A percentile compares a stretch with the other conserved stretches of the same genome.
Evolutionary conservation across 1,140 invertebrate genomes (phyloP).

Genomic region (Chelonus insularis): DNA sequence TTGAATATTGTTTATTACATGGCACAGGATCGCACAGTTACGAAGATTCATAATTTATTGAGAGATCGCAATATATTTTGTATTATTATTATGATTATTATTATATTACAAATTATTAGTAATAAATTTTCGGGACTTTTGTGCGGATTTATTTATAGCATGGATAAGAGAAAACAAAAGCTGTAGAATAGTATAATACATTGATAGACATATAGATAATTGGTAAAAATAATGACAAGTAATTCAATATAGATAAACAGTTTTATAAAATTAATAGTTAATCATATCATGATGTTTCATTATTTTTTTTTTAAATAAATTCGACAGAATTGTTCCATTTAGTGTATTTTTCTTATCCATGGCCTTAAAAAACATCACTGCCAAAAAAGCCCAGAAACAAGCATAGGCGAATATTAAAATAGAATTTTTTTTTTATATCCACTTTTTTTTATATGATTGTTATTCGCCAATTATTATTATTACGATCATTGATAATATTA

Average conservation of each 20-base stretch:
- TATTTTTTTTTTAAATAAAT: neutral
- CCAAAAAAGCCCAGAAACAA: conserved; percentile 48
- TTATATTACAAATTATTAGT: neutral
- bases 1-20: conserved; percentile 32
- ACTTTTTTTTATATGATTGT: neutral
- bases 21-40: conserved; percentile 38
- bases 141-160: conserved; percentile 51
- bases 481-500: no score
- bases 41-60: conserved; percentile 32
- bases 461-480: neutral
- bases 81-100: conserved; percentile 42
- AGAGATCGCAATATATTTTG: conserved; percentile 38
- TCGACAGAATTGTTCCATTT: no score
- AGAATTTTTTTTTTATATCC: neutral
- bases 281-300: no score
- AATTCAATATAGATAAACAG: no score
- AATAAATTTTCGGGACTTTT: conserved; percentile 36
- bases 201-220: no score
- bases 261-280: no score
- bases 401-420: neutral
- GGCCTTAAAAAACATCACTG: conserved; percentile 55
- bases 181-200: no score
- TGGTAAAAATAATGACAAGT: no score
- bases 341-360: conserved; percentile 53
- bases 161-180: conserved; percentile 43